Base-by-base conservation (phyloP, 2,888 invertebrate species). In the Urechis unicinctus region DNA sequence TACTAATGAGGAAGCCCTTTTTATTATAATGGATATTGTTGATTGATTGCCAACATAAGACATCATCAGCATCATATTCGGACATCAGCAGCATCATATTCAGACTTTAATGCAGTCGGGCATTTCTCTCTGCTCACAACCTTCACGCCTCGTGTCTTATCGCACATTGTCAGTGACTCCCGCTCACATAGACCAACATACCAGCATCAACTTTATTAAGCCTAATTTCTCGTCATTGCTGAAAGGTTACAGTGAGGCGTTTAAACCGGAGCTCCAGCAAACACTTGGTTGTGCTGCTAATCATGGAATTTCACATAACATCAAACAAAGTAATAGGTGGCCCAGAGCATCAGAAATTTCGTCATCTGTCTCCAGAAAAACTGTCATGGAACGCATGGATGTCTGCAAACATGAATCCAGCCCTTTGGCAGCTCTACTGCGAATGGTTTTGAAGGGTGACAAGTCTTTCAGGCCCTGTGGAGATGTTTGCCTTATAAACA, bases 391-490 rank as follows among this genome's bases (percentile, higher is more conserved):
- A 13, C 36, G 36, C 36, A 36, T 36, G 36, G 36, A 17, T 17
- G 17, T 36, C 9, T 36, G 36, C 36, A 36, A 36, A 17, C 9
- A 36, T 9, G 36, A 36, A 51, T 2, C 1, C 2, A 21, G 21
- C 17, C 49, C 26, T 9, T 53, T 47, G 48, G 48, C 36, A 1
- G n/a, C 49, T 21, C 50, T 25, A 6, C 26, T 53, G 13, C 42
- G 30, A 9, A 2, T 41, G 41, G 49, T 50, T 1, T 1, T 1
- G 1, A 52, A 46, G 30, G 1, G 4, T 6, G 30, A 52, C 21
- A 46, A 46, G 1, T 3, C 28, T 2, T 2, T 25, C 5, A 25
- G 46, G 1, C 36, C 36, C n/a, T 52, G 53, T 21, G 53, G 29
- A 1, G 53, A 52, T 9, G 48, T 49, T 29, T 17, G 53, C 1